These are phyloP conservation scores for Palythoa heliodiscus DNA, from an alignment of 92 coral and sea anemone genomes.

Conservation along the genomic window DNA sequence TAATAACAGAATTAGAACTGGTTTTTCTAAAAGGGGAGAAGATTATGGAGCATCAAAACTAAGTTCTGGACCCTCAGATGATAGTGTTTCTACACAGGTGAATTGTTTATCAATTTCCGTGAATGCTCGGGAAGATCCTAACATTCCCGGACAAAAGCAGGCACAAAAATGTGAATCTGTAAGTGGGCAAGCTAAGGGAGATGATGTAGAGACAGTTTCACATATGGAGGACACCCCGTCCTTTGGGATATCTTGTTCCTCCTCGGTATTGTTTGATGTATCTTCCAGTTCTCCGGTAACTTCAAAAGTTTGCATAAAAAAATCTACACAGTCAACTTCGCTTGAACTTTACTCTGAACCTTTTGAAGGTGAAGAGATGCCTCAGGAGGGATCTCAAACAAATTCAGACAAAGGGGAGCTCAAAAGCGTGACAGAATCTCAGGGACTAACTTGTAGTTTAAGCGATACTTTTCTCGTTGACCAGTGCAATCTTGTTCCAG, in stretches of 20 bases:
- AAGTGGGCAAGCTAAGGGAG: not conserved
- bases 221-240: slow-evolving; percentile 20
- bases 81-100: not conserved
- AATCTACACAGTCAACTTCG: slow-evolving; percentile 54
- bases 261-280: slow-evolving; percentile 22
- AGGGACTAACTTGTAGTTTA: slow-evolving; percentile 69
- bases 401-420: not conserved
- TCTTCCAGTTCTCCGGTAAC: slow-evolving; percentile 8
- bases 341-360: slow-evolving; percentile 85
- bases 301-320: not conserved
- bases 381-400: not conserved
- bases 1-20: not conserved
- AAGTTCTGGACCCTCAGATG: not conserved
- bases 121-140: slow-evolving; percentile 39
- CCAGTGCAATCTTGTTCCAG: slow-evolving; percentile 54
- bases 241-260: slow-evolving; percentile 26
- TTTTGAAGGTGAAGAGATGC: slow-evolving; percentile 57
- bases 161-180: not conserved
- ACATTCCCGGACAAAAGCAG: slow-evolving; percentile 54
- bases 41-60: not conserved
- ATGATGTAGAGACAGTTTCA: not conserved
- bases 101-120: not conserved
- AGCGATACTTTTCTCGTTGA: slow-evolving; percentile 78
- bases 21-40: not conserved
- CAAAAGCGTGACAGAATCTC: slow-evolving; percentile 50